Evolutionary conservation across 2,888 invertebrate species (phyloP).

Genomic region (Cristatella mucedo): DNA sequence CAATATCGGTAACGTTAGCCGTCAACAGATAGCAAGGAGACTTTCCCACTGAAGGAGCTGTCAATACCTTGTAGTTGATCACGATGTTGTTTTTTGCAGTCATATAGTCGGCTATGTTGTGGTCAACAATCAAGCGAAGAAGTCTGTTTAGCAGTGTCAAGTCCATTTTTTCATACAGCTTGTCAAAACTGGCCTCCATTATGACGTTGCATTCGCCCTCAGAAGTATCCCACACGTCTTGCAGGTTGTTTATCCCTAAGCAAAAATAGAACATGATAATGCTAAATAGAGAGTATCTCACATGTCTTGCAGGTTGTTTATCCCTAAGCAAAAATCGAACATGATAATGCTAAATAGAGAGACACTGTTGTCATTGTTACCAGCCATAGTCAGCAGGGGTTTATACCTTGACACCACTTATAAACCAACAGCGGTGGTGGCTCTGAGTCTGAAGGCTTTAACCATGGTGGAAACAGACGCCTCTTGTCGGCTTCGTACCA

Average conservation of each 20-base stretch:
- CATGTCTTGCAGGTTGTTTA: slow-evolving; percentile 76
- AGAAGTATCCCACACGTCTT: slow-evolving; percentile 91
- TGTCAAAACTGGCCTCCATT: slow-evolving; percentile 88
- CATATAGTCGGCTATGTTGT: slow-evolving; percentile 99
- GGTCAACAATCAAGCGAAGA: slow-evolving; percentile 89
- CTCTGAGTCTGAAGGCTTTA: slow-evolving; percentile 95
- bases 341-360: neutral
- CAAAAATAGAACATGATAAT: neutral
- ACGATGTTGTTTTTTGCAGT: slow-evolving; percentile 99
- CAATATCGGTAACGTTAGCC: too few relatives aligned
- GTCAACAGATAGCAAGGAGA: too few relatives aligned
- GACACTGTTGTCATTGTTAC: too few relatives aligned
- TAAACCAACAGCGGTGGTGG: slow-evolving; percentile 65
- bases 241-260: slow-evolving; percentile 66
- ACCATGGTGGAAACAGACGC: slow-evolving; percentile 90
- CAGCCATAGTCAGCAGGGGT: too few relatives aligned
- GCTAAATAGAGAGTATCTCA: slow-evolving; percentile 34
- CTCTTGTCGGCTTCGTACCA: slow-evolving; percentile 97
- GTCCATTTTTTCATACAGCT: slow-evolving; percentile 99
- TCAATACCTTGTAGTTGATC: slow-evolving; percentile 83
- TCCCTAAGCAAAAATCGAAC: slow-evolving; percentile 43
- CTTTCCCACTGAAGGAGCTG: too few relatives aligned
- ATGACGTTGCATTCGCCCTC: slow-evolving; percentile 98
- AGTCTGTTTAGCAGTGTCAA: slow-evolving; percentile 87
- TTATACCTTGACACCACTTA: slow-evolving; percentile 94